Conservation (phyloP, 2,888 invertebrate genomes). For the Cantharis rustica region DNA sequence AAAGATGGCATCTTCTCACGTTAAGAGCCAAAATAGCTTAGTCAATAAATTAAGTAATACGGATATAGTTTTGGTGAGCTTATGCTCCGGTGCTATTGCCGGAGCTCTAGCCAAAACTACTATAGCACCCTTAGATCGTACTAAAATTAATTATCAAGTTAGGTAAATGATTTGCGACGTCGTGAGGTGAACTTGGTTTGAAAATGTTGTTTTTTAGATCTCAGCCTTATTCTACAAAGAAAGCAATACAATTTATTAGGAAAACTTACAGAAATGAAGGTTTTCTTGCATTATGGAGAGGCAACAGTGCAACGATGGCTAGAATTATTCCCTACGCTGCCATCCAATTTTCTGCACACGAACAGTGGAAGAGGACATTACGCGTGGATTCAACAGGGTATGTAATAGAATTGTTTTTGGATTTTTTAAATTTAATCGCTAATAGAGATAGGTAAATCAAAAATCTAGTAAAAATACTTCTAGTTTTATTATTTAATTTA, state of each 20-base stretch:
- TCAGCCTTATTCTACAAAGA: constrained; percentile 72
- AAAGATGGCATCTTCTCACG: constrained; percentile 33
- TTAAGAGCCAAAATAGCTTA: constrained; percentile 25
- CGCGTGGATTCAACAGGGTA: constrained; percentile 69
- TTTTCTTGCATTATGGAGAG: constrained; percentile 87
- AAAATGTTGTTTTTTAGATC: constrained; percentile 58
- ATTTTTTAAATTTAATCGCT: no score
- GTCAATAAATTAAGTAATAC: constrained; percentile 56
- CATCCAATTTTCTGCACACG: constrained; percentile 96
- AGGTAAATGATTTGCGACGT: constrained; percentile 57
- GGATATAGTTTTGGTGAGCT: constrained; percentile 76
- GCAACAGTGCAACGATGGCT: constrained; percentile 98
- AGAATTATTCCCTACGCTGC: constrained; percentile 97
- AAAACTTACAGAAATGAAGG: constrained; percentile 78
- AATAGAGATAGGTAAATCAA: no score
- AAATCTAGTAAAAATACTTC: no score
- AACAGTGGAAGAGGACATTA: constrained; percentile 90
- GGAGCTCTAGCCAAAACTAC: constrained; percentile 94
- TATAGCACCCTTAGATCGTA: constrained; percentile 96
- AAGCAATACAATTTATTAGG: constrained; percentile 71
- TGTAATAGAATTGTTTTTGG: constrained; percentile 34
- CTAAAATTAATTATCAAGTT: constrained; percentile 98
- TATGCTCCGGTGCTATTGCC: constrained; percentile 90
- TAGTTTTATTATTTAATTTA: no score
- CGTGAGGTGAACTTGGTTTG: neutral